phyloP scores from a whole-genome alignment of 1,140 invertebrate species.

The Diachasma alloeum region DNA sequence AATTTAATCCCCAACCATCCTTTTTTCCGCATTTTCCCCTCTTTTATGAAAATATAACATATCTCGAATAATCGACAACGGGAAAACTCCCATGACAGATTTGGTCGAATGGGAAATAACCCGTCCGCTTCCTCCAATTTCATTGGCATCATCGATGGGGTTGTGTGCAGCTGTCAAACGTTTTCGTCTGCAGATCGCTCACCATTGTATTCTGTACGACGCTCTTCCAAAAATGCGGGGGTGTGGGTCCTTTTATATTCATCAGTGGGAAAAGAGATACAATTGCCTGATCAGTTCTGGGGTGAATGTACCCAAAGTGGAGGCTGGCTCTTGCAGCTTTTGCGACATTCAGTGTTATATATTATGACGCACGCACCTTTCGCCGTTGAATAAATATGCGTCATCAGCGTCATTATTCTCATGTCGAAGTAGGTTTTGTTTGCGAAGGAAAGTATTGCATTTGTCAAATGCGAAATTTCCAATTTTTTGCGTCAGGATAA shows the following conservation, averaged over 20 bases:
- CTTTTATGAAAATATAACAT: background rate
- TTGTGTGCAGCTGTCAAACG: background rate
- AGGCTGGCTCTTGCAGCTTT: background rate
- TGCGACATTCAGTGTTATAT: background rate
- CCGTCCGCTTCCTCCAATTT: background rate
- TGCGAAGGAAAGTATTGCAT: too few species aligned
- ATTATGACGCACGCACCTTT: background rate
- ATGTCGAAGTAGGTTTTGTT: too few species aligned
- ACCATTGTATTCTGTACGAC: background rate
- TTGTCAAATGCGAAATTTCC: too few species aligned
- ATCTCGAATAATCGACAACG: background rate
- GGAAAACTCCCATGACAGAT: background rate
- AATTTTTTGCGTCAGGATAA: too few species aligned
- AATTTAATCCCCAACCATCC: background rate
- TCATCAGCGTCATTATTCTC: background rate
- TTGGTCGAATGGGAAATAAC: background rate
- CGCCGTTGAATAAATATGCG: background rate
- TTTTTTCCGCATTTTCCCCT: background rate
- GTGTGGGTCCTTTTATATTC: background rate
- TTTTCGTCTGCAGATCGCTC: background rate
- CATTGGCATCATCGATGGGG: background rate
- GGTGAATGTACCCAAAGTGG: background rate
- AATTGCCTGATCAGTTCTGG: background rate
- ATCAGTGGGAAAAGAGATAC: background rate
- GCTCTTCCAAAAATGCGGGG: background rate